Conservation (phyloP, 1,140 invertebrate species). For the Chlorops oryzae region DNA sequence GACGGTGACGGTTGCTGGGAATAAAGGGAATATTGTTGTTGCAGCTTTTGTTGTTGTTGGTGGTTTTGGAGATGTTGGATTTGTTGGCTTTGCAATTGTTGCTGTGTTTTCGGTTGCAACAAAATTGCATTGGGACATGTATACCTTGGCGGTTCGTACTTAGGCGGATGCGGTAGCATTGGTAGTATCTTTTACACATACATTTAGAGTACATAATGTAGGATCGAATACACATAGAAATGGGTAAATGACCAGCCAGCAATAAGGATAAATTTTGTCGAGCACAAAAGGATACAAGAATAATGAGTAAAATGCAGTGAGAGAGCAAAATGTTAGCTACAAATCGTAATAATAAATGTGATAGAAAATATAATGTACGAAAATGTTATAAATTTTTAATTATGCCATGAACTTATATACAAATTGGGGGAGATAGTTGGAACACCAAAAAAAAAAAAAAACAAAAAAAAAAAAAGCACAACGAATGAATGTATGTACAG, state of each 20-base stretch:
- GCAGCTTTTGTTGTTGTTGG: conserved; percentile 49
- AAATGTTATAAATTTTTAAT: not conserved
- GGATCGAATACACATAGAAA: too few relatives aligned
- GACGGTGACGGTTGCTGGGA: conserved; percentile 36
- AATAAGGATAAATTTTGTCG: too few relatives aligned
- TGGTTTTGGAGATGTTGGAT: conserved; percentile 23
- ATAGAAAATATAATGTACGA: not conserved
- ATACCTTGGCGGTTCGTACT: conserved; percentile 50
- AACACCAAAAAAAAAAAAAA: not conserved
- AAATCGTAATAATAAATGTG: not conserved
- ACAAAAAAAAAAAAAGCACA: not conserved
- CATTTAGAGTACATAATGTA: not conserved
- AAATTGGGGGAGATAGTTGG: too few relatives aligned
- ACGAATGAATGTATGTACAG: too few relatives aligned
- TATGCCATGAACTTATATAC: too few relatives aligned
- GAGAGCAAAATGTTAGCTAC: conserved; percentile 18
- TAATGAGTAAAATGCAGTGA: too few relatives aligned
- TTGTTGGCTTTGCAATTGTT: conserved; percentile 23
- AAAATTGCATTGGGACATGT: conserved; percentile 50
- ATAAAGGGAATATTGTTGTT: conserved; percentile 50
- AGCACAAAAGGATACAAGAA: conserved; percentile 12
- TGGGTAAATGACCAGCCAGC: too few relatives aligned
- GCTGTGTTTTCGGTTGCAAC: conserved; percentile 47
- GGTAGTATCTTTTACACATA: conserved; percentile 33
- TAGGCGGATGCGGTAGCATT: conserved; percentile 44